Conservation (phyloP, 2,113 vertebrate species). For the Capricornis sumatraensis region DNA sequence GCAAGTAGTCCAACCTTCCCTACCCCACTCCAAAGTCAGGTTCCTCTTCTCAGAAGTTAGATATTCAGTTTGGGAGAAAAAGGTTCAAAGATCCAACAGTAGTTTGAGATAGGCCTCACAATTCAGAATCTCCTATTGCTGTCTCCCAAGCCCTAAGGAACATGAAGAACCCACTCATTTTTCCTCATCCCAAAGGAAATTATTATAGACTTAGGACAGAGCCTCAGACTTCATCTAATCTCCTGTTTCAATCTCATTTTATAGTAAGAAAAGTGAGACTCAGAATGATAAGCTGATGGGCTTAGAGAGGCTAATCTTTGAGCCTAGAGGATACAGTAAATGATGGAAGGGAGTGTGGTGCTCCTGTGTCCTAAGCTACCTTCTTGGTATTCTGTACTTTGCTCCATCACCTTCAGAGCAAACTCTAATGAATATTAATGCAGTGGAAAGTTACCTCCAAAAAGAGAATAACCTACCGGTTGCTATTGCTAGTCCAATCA, state of each 20-base stretch:
- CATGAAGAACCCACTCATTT: background rate
- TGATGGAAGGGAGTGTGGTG: background rate
- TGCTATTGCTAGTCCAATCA: background rate
- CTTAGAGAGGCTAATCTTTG: background rate
- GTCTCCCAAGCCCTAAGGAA: background rate
- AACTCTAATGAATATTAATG: constrained; percentile 34
- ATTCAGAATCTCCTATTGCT: background rate
- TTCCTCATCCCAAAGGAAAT: background rate
- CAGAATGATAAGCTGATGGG: background rate
- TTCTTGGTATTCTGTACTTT: background rate
- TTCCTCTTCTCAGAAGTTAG: background rate
- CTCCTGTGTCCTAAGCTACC: background rate
- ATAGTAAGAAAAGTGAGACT: background rate
- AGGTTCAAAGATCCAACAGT: background rate
- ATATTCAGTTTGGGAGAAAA: background rate
- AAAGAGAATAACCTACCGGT: background rate
- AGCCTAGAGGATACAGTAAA: background rate
- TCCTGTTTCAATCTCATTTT: background rate
- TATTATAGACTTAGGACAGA: background rate
- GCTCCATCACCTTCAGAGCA: background rate
- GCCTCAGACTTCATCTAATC: background rate
- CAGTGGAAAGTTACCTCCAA: constrained; percentile 30
- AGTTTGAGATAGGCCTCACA: background rate
- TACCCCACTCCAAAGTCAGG: background rate
- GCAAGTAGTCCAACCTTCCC: background rate